Evolutionary conservation across 37 sponge, comb jelly and placozoan species (phyloP).

Genomic region (Eunapius fragilis): DNA sequence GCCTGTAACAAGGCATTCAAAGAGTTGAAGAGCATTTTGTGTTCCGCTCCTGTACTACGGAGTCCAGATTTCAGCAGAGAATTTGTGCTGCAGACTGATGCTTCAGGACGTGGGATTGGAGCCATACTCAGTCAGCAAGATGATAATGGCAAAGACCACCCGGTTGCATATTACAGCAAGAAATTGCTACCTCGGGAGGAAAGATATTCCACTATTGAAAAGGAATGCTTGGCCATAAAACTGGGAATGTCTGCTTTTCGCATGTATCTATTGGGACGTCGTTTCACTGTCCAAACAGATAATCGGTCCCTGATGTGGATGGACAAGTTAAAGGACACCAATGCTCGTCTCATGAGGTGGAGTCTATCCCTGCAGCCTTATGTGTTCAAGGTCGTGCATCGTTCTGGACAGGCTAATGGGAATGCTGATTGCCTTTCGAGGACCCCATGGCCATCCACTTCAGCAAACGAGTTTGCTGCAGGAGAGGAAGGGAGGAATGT

Average conservation of each 20-base stretch:
- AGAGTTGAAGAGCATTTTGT: slow-evolving; percentile 18
- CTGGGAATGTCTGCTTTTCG: slow-evolving; percentile 15
- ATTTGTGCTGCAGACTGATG: slow-evolving; percentile 55
- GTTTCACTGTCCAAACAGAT: slow-evolving; percentile 37
- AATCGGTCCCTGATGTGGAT: slow-evolving; percentile 46
- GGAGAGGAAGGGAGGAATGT: neutral
- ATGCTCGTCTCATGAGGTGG: slow-evolving; percentile 35
- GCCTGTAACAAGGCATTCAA: slow-evolving; percentile 26
- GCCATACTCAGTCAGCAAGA: slow-evolving; percentile 52
- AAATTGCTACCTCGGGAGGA: slow-evolving; percentile 47
- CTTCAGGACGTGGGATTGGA: slow-evolving; percentile 44
- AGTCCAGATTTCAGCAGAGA: slow-evolving; percentile 10
- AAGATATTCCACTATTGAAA: slow-evolving; percentile 38
- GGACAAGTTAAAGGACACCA: slow-evolving; percentile 30
- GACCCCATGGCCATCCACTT: neutral
- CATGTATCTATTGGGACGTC: slow-evolving; percentile 8
- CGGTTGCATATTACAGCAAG: slow-evolving; percentile 42
- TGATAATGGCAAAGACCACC: slow-evolving; percentile 44
- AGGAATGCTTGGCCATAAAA: slow-evolving; percentile 48
- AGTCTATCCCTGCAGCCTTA: slow-evolving; percentile 45
- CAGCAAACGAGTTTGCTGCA: neutral
- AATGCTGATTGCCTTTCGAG: neutral
- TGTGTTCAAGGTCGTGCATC: slow-evolving; percentile 18
- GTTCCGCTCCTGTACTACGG: slow-evolving; percentile 19
- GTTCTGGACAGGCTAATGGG: slow-evolving; percentile 12